Conservation (phyloP, 2,888 invertebrate species). For the Eudemis profundana region DNA sequence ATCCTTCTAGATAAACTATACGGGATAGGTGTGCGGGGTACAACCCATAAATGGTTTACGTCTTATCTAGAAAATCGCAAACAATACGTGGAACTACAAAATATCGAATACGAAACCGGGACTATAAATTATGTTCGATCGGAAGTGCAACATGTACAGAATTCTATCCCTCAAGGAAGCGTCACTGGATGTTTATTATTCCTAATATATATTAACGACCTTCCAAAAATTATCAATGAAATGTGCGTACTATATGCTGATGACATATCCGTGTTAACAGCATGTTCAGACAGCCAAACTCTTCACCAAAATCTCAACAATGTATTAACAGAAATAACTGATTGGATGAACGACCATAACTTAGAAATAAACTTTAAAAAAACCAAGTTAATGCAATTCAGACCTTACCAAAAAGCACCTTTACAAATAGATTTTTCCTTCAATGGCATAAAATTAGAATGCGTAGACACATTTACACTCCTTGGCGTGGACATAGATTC, state of each 20-base stretch:
- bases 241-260: slow-evolving; percentile 3
- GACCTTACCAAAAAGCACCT: no score
- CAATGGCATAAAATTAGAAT: no score
- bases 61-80: slow-evolving; percentile 37
- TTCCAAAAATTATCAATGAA: not conserved
- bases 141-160: not conserved
- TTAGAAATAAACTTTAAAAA: no score
- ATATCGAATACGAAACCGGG: slow-evolving; percentile 19
- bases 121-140: not conserved
- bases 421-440: no score
- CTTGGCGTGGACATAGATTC: no score
- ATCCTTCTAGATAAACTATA: slow-evolving; percentile 40
- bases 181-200: slow-evolving; percentile 41
- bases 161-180: slow-evolving; percentile 44
- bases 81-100: slow-evolving; percentile 39
- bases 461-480: no score
- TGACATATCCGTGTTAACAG: not conserved
- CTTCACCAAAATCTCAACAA: slow-evolving; percentile 1
- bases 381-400: no score
- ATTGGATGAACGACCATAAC: no score
- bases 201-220: not conserved
- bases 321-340: no score
- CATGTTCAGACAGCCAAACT: not conserved
- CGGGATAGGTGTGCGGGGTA: slow-evolving; percentile 39
- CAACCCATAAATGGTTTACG: slow-evolving; percentile 33